phyloP scores from a whole-genome alignment of 2,888 invertebrate genomes.

The Linnaemya vulpina region DNA sequence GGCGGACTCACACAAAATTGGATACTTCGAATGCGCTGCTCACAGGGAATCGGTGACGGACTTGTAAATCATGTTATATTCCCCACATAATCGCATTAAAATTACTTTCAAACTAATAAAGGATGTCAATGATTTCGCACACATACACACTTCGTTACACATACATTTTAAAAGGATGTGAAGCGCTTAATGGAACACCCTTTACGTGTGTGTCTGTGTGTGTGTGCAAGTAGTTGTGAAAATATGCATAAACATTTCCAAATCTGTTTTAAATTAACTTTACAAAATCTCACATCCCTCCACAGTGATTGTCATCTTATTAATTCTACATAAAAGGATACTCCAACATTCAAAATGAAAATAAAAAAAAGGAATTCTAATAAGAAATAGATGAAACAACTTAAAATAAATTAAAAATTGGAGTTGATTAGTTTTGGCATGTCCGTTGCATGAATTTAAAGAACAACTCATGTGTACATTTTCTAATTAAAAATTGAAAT shows the following conservation, averaged over 20 bases:
- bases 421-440: conserved; percentile 66
- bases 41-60: too few relatives aligned
- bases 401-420: conserved; percentile 57
- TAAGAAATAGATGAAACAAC: background rate
- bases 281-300: background rate
- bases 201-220: background rate
- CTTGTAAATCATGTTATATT: too few relatives aligned
- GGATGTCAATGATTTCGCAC: too few relatives aligned
- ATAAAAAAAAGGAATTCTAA: background rate
- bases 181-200: too few relatives aligned
- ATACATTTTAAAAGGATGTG: too few relatives aligned
- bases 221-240: too few relatives aligned
- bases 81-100: too few relatives aligned
- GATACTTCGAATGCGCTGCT: too few relatives aligned
- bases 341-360: background rate
- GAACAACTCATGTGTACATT: conserved; percentile 80
- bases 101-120: too few relatives aligned
- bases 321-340: conserved; percentile 53
- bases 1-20: too few relatives aligned
- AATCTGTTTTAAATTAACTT: background rate
- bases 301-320: conserved; percentile 58
- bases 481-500: conserved; percentile 82
- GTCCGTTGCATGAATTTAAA: conserved; percentile 77
- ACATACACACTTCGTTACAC: too few relatives aligned
- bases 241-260: too few relatives aligned